Evolutionary conservation across 2,888 invertebrate species (phyloP).

Genomic region (Heterodera filipjevi): DNA sequence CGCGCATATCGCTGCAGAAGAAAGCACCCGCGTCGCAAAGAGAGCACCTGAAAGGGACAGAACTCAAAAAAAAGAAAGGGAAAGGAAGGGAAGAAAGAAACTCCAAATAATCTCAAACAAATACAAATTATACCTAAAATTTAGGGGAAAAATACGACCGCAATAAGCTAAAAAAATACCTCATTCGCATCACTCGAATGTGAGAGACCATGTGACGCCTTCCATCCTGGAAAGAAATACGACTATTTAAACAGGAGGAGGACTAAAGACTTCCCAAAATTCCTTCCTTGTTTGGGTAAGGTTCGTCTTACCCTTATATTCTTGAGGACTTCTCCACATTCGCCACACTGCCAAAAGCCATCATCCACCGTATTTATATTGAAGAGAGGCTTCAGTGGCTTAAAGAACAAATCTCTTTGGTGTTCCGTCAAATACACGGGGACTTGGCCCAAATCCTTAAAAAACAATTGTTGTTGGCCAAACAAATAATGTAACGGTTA

Average conservation of each 20-base stretch:
- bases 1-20: constrained; percentile 44
- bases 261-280: no score
- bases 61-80: background rate
- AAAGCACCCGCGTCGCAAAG: constrained; percentile 48
- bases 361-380: constrained; percentile 34
- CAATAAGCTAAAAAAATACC: background rate
- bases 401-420: constrained; percentile 40
- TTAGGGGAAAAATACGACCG: background rate
- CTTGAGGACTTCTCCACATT: constrained; percentile 39
- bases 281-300: background rate
- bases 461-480: background rate
- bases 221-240: constrained; percentile 33
- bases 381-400: constrained; percentile 41
- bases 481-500: background rate
- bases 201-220: constrained; percentile 50
- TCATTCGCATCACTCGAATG: constrained; percentile 46
- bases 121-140: no score
- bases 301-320: constrained; percentile 10
- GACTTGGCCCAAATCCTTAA: constrained; percentile 35
- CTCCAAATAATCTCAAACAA: no score
- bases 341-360: constrained; percentile 44
- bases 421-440: constrained; percentile 39
- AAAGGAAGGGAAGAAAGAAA: background rate
- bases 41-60: constrained; percentile 34
- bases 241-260: background rate